These are phyloP conservation scores for Elymnias hypermnestra DNA, from an alignment of 1,140 invertebrate species.

Conservation along the genomic window DNA sequence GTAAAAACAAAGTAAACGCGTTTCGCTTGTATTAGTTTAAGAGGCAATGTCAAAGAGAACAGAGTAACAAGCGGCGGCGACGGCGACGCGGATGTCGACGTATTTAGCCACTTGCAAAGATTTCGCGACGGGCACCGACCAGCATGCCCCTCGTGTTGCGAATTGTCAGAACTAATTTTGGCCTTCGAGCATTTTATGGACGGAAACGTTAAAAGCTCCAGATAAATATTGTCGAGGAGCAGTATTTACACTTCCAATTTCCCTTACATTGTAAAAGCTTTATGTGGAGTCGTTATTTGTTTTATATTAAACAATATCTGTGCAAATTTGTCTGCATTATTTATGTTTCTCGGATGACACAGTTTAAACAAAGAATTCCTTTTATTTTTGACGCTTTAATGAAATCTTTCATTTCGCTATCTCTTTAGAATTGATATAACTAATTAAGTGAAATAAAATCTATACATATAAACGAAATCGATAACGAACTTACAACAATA, in stretches of 20 bases:
- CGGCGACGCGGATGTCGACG: constrained; percentile 54
- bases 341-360: no score
- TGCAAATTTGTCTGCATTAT: no score
- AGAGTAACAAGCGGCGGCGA: constrained; percentile 27
- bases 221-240: background rate
- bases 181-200: constrained; percentile 23
- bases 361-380: no score
- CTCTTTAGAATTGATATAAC: no score
- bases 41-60: constrained; percentile 42
- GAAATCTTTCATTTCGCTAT: no score
- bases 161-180: constrained; percentile 46
- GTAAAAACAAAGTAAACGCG: constrained; percentile 5
- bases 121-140: constrained; percentile 30
- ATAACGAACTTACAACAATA: no score
- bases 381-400: no score
- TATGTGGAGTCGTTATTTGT: no score
- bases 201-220: constrained; percentile 20
- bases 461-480: no score
- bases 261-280: background rate
- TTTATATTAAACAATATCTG: no score
- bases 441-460: no score
- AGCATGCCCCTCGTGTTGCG: constrained; percentile 36
- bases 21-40: constrained; percentile 17
- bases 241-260: background rate
- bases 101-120: constrained; percentile 48